Evolutionary conservation across 2,113 vertebrate genomes (phyloP).

Genomic region (Megaleporinus macrocephalus): DNA sequence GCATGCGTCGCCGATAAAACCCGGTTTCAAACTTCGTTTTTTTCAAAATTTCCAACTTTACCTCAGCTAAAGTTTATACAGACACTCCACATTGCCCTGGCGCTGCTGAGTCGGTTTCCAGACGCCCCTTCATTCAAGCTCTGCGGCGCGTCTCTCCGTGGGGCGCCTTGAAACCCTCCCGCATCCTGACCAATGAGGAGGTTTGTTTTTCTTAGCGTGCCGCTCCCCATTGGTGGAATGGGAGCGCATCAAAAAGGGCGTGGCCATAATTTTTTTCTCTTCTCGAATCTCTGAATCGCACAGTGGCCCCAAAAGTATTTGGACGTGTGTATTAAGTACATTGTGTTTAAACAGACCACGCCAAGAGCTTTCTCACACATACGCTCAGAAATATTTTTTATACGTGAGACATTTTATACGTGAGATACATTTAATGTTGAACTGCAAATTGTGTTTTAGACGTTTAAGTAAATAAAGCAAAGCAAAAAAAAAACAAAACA

Average conservation of each 20-base stretch:
- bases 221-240: conserved; percentile 59
- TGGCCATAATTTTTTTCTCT: conserved; percentile 18
- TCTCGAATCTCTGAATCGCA: background rate
- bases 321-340: too few relatives aligned
- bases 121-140: conserved; percentile 58
- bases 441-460: too few relatives aligned
- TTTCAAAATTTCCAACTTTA: background rate
- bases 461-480: too few relatives aligned
- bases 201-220: conserved; percentile 60
- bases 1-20: background rate
- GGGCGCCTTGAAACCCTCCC: conserved; percentile 66
- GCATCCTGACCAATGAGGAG: conserved; percentile 61
- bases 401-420: too few relatives aligned
- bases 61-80: conserved; percentile 43
- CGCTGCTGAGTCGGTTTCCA: conserved; percentile 64
- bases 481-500: too few relatives aligned
- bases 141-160: conserved; percentile 18
- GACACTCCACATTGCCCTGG: conserved; percentile 52
- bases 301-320: too few relatives aligned
- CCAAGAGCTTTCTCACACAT: too few relatives aligned
- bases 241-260: conserved; percentile 49
- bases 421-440: too few relatives aligned
- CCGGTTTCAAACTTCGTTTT: background rate
- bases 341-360: too few relatives aligned
- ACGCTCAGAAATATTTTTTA: too few relatives aligned